phyloP scores from a whole-genome alignment of 2,888 invertebrate species.

The Pardosa pseudoannulata region DNA sequence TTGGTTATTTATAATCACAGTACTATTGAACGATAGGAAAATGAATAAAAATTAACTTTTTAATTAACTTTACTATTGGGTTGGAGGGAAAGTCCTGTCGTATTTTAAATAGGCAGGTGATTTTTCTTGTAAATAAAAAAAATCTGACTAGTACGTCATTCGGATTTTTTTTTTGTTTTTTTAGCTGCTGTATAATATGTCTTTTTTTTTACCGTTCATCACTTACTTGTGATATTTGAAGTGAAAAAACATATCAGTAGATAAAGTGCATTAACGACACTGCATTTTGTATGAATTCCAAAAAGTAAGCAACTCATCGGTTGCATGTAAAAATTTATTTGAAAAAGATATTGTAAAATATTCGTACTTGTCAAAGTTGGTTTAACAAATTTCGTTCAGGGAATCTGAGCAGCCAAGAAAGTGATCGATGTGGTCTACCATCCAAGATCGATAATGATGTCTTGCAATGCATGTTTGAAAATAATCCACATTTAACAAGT shows the following conservation, averaged over 20 bases:
- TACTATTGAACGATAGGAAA: no score
- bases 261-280: neutral
- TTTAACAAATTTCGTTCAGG: conserved; percentile 22
- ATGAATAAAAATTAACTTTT: no score
- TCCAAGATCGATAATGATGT: conserved; percentile 30
- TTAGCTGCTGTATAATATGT: no score
- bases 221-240: no score
- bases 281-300: neutral
- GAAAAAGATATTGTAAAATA: conserved; percentile 18
- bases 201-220: neutral
- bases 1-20: no score
- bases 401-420: conserved; percentile 19
- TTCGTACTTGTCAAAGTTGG: conserved; percentile 27
- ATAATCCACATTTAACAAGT: conserved; percentile 17
- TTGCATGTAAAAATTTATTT: conserved; percentile 8
- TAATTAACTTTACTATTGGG: neutral
- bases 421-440: conserved; percentile 29
- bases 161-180: no score
- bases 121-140: no score
- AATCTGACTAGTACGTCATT: no score
- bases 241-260: neutral
- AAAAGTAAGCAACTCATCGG: no score
- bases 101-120: no score
- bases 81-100: no score
- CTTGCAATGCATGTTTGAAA: conserved; percentile 24